Evolutionary conservation across 2,797 vertebrate genomes (phyloP), one percentile per base, ranked within the genome.

Genomic region (Clarias fuscus): DNA sequence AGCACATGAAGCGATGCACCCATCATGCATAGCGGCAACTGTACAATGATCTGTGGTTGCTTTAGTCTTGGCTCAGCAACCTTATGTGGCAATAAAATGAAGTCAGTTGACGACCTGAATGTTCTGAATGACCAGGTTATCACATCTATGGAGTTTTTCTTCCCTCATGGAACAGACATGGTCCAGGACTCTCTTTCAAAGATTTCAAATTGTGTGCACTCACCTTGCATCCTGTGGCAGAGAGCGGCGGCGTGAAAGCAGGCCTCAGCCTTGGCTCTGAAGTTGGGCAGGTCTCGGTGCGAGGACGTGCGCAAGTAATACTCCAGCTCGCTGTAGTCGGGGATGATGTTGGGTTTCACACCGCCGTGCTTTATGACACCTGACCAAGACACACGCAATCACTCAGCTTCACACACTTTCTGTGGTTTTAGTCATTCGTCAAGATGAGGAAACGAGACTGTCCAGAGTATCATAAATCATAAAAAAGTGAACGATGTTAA

Each of bases 291-390:
- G 58, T 97, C 97, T 89, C 90, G 93, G 89, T 94, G 91, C 15
- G 95, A 95, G n/a, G 96, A 94, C 24, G 96, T 95, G 72, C 96
- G 96, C 88, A 97, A 91, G 84, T 97, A 97, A 91, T 95, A 98
- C 87, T 96, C 92, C 73, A 97, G 93, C 82, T 98, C 96, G 53
- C 94, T 93, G 89, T 96, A 97, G 88, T 95, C 96, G 67, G 97
- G 97, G 93, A 97, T 96, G 91, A 97, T 97, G 91, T 97, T 97
- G 79, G 97, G 96, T 87, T 96, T 97, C 89, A 96, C 92, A 8
- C 97, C 97, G 88, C 97, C 96, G 37, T 97, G 95, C 93, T 95
- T 97, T 92, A 97, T 97, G 90, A 98, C 89, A 82, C 96, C 97
- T 97, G 86, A 80, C 24, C 37, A 82, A 67, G 13, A 48, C 59